Evolutionary conservation across 2,797 vertebrate species (phyloP).

Genomic region (Salarias fasciatus): DNA sequence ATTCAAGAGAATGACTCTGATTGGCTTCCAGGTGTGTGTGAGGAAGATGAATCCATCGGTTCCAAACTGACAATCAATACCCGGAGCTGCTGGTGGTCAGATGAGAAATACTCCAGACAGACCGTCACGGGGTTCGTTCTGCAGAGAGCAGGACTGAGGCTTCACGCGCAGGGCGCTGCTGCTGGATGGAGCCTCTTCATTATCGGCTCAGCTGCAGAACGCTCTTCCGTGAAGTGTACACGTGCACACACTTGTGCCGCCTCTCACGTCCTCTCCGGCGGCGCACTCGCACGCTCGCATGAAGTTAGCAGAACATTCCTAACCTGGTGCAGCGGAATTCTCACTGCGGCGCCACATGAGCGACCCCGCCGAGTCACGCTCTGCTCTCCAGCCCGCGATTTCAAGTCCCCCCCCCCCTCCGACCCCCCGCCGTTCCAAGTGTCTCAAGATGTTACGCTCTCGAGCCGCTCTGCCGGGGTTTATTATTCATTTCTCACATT

Average conservation of each 20-base stretch:
- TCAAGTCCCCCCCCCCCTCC: slow-evolving; percentile 8
- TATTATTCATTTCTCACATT: slow-evolving; percentile 47
- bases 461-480: slow-evolving; percentile 28
- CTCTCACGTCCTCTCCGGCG: not conserved
- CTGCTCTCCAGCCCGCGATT: slow-evolving; percentile 8
- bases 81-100: too few relatives aligned
- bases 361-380: slow-evolving; percentile 10
- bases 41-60: too few relatives aligned
- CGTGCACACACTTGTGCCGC: not conserved
- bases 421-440: slow-evolving; percentile 27
- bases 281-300: not conserved
- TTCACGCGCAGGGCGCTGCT: slow-evolving; percentile 5
- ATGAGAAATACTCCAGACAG: too few relatives aligned
- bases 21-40: too few relatives aligned
- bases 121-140: not conserved
- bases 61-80: too few relatives aligned
- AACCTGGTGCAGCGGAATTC: slow-evolving; percentile 13
- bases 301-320: not conserved
- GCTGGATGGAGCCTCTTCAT: slow-evolving; percentile 17
- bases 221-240: slow-evolving; percentile 2
- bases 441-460: slow-evolving; percentile 25
- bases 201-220: slow-evolving; percentile 18
- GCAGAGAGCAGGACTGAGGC: not conserved
- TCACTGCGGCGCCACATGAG: slow-evolving; percentile 25
- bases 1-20: too few relatives aligned